Percentiles rank a stretch among this genome's conserved stretches.
Evolutionary conservation across 2,797 vertebrate genomes (phyloP).

Genomic region (Mergus octosetaceus): DNA sequence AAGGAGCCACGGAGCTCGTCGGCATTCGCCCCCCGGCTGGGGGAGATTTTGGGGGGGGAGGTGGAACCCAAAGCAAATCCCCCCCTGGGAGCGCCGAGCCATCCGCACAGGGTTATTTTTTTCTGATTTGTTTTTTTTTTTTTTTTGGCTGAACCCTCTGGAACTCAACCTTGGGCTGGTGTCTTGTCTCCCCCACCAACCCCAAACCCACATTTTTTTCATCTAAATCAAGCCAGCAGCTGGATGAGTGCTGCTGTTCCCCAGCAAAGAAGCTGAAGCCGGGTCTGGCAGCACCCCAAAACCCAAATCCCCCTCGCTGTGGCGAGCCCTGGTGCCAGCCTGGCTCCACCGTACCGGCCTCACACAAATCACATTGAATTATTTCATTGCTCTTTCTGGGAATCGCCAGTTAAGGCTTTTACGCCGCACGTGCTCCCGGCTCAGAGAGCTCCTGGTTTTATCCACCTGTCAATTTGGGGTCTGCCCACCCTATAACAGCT

Average conservation of each 20-base stretch:
- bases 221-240: background rate
- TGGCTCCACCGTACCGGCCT: fast-evolving
- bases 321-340: background rate
- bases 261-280: background rate
- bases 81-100: fast-evolving
- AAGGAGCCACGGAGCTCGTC: background rate
- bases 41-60: background rate
- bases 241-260: fast-evolving
- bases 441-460: background rate
- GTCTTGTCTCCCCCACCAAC: background rate
- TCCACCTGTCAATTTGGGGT: background rate
- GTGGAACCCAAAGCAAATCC: background rate
- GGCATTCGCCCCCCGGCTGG: background rate
- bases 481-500: background rate
- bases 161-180: background rate
- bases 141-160: background rate
- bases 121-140: background rate
- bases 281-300: background rate
- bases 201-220: fast-evolving
- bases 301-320: background rate
- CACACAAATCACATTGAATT: background rate
- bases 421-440: background rate
- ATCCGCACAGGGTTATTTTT: background rate
- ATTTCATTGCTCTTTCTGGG: conserved; percentile 8
- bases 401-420: background rate